Evolutionary conservation across 2,113 vertebrate genomes (phyloP).

Genomic region (Forbesichthys agassizii): DNA sequence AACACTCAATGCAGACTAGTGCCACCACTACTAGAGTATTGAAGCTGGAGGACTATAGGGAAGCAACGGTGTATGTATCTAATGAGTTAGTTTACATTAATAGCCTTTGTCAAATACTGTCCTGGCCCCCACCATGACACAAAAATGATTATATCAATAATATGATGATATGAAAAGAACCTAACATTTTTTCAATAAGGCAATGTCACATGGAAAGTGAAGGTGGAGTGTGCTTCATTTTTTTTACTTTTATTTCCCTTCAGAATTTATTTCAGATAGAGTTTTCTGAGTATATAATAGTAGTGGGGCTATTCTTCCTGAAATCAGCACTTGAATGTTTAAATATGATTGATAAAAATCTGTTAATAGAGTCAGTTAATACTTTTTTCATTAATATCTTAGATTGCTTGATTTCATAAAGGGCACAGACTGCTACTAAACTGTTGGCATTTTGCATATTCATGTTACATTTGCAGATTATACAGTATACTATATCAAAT

Average conservation of each 20-base stretch:
- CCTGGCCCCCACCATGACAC: slow-evolving; percentile 16
- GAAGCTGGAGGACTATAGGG: slow-evolving; percentile 15
- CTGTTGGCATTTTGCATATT: slow-evolving; percentile 31
- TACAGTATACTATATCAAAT: not conserved
- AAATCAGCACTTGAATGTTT: slow-evolving; percentile 45
- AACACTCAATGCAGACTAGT: slow-evolving; percentile 3
- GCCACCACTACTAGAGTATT: slow-evolving; percentile 2
- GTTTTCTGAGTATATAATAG: too few species aligned
- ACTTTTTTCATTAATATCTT: slow-evolving; percentile 2
- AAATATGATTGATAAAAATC: slow-evolving; percentile 25
- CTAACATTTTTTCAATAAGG: not conserved
- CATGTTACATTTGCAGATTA: slow-evolving; percentile 3
- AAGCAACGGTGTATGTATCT: slow-evolving; percentile 18
- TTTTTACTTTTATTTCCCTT: not conserved
- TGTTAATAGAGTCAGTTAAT: too few species aligned
- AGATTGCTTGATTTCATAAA: slow-evolving; percentile 43
- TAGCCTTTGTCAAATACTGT: not conserved
- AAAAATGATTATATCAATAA: too few species aligned
- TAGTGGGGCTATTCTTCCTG: slow-evolving; percentile 14
- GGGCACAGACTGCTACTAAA: slow-evolving; percentile 28
- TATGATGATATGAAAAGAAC: too few species aligned
- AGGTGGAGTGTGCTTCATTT: not conserved
- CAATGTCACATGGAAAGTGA: slow-evolving; percentile 14
- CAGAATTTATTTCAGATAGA: slow-evolving; percentile 30
- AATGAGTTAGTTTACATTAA: slow-evolving; percentile 12